Percentiles rank a stretch among this genome's conserved stretches.
These are phyloP conservation scores for Aurelia coerulea DNA, from an alignment of 30 jellyfish, hydroid and myxozoan species.

Conservation along the genomic window DNA sequence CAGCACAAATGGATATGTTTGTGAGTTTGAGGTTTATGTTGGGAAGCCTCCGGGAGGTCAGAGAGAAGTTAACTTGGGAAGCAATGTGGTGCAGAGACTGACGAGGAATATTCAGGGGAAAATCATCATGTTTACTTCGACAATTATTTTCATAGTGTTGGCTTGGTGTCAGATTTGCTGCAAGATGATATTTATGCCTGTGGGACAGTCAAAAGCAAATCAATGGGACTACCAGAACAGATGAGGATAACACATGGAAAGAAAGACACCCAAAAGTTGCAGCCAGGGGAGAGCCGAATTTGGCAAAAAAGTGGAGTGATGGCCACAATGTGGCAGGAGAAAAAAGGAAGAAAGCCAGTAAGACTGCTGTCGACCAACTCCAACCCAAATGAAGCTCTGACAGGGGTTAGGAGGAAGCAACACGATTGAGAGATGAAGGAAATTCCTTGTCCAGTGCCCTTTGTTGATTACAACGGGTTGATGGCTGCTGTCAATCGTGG, in stretches of 20 bases:
- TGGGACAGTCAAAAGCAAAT: not conserved
- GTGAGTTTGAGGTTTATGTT: no score
- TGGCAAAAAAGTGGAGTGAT: not conserved
- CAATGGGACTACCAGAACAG: not conserved
- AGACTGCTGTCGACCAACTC: not conserved
- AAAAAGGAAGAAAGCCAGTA: not conserved
- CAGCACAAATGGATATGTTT: no score
- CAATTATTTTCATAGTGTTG: no score
- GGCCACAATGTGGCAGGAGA: not conserved
- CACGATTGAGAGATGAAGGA: not conserved
- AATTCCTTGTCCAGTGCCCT: no score
- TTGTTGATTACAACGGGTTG: no score
- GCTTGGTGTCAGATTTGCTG: no score
- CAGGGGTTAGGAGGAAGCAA: not conserved
- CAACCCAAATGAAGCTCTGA: not conserved
- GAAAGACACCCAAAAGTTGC: not conserved
- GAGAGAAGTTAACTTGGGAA: no score
- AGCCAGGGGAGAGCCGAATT: not conserved
- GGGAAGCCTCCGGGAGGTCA: no score
- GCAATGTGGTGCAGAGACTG: no score
- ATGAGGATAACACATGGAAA: not conserved
- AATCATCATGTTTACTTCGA: no score
- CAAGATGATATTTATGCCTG: not conserved
- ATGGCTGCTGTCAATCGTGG: no score
- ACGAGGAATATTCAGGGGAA: no score